Evolutionary conservation across 2,797 vertebrate species (phyloP).

Genomic region (Sorex maritimensis): DNA sequence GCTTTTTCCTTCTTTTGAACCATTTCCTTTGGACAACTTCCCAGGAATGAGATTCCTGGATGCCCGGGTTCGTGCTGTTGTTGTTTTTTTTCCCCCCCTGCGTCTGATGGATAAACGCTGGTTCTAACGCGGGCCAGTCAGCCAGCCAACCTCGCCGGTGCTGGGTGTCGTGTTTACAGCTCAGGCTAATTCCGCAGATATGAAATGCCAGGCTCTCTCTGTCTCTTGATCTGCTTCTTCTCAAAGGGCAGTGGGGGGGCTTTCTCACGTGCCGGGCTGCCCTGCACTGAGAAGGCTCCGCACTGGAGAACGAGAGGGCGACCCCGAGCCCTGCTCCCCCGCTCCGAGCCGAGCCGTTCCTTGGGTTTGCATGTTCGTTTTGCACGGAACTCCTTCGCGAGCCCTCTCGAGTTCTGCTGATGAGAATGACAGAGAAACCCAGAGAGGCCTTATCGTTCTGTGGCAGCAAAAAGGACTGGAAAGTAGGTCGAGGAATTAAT

Average conservation of each 20-base stretch:
- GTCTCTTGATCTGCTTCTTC: constrained; percentile 28
- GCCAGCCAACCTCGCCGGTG: constrained; percentile 30
- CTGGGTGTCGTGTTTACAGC: background rate
- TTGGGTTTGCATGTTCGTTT: background rate
- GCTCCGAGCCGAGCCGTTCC: background rate
- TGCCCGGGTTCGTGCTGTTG: background rate
- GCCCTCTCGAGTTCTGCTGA: background rate
- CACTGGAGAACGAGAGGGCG: background rate
- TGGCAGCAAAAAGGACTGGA: constrained; percentile 77
- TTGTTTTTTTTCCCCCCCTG: background rate
- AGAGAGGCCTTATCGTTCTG: constrained; percentile 64
- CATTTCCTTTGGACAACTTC: constrained; percentile 67
- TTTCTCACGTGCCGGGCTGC: background rate
- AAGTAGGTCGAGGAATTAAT: constrained; percentile 89
- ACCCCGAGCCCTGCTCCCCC: background rate
- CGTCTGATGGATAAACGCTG: background rate
- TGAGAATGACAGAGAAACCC: constrained; percentile 55
- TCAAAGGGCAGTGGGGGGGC: background rate
- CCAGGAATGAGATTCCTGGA: constrained; percentile 59
- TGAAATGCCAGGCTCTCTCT: constrained; percentile 29
- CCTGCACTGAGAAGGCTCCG: background rate
- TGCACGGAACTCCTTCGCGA: background rate
- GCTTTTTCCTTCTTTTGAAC: constrained; percentile 70
- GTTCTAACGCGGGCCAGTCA: background rate
- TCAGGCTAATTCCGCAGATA: constrained; percentile 3